These are phyloP conservation scores for Idris sp. DNA, from an alignment of 1,140 invertebrate genomes.

Conservation along the genomic window DNA sequence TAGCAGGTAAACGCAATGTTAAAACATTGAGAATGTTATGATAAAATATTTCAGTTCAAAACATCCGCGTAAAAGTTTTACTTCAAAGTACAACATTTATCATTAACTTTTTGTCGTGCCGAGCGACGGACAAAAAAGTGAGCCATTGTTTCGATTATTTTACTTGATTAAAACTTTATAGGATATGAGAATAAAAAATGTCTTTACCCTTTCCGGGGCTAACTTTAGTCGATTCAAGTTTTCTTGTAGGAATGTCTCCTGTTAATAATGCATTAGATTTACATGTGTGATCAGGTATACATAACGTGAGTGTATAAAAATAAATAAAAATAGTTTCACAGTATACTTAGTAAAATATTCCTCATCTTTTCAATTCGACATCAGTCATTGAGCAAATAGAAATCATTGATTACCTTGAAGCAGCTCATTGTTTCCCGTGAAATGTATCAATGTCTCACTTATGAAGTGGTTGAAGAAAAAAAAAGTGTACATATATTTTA, in stretches of 20 bases:
- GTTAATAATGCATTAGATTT: too few relatives aligned
- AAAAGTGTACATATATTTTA: conserved; percentile 39
- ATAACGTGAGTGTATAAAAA: background rate
- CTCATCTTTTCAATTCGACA: conserved; percentile 12
- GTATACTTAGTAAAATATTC: background rate
- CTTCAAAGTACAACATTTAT: conserved; percentile 18
- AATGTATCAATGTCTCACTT: too few relatives aligned
- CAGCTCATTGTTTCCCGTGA: conserved; percentile 35
- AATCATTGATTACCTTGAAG: conserved; percentile 21
- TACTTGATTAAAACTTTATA: conserved; percentile 20
- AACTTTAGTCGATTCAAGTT: background rate
- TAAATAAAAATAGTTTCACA: conserved; percentile 1
- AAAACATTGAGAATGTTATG: conserved; percentile 12
- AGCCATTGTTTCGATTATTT: conserved; percentile 1
- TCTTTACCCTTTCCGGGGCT: too few relatives aligned
- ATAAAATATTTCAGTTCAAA: conserved; percentile 20
- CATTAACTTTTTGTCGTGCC: conserved; percentile 29
- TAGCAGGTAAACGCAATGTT: conserved; percentile 2
- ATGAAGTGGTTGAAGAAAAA: too few relatives aligned
- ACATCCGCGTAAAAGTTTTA: conserved; percentile 7
- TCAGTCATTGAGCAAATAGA: background rate
- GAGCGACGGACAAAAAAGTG: background rate
- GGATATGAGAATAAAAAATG: conserved; percentile 4
- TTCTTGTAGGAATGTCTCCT: too few relatives aligned
- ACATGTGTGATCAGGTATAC: background rate